Conservation (phyloP, 2,113 vertebrate genomes). For the Morone saxatilis region DNA sequence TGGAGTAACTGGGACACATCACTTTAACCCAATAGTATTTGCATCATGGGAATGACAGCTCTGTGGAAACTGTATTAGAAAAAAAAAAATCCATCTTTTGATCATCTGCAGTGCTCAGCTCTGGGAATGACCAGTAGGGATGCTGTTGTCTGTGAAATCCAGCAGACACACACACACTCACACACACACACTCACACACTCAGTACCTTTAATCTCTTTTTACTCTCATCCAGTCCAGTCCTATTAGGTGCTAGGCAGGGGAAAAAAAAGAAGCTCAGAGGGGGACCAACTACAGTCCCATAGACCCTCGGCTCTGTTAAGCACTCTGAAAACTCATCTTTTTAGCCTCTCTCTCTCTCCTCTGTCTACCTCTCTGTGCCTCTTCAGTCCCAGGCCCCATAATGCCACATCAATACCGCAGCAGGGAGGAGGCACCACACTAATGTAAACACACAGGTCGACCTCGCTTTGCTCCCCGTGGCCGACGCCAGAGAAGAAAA, state of each 20-base stretch:
- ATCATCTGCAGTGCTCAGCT: conserved; percentile 31
- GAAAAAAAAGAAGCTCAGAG: conserved; percentile 54
- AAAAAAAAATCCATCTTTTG: conserved; percentile 32
- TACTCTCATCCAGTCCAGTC: conserved; percentile 52
- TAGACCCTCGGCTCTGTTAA: conserved; percentile 72
- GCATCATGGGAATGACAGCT: conserved; percentile 51
- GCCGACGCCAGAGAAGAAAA: conserved; percentile 68
- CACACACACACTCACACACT: conserved; percentile 9
- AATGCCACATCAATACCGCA: conserved; percentile 88
- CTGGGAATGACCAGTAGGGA: conserved; percentile 67
- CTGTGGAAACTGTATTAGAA: conserved; percentile 34
- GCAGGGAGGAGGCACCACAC: conserved; percentile 86
- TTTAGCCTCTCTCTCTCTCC: conserved; percentile 29
- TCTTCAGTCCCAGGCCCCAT: conserved; percentile 77
- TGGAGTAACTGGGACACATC: conserved; percentile 71
- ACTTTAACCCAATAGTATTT: conserved; percentile 40
- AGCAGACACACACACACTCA: not conserved
- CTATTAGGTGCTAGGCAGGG: conserved; percentile 41
- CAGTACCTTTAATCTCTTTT: conserved; percentile 51
- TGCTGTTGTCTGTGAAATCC: conserved; percentile 69
- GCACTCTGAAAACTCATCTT: conserved; percentile 72
- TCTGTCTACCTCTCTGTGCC: conserved; percentile 25
- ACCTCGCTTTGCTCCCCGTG: conserved; percentile 73
- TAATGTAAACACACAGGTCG: conserved; percentile 86
- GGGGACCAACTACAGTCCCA: conserved; percentile 52